Conservation (phyloP, 1,140 invertebrate species). For the Gryllus bimaculatus region DNA sequence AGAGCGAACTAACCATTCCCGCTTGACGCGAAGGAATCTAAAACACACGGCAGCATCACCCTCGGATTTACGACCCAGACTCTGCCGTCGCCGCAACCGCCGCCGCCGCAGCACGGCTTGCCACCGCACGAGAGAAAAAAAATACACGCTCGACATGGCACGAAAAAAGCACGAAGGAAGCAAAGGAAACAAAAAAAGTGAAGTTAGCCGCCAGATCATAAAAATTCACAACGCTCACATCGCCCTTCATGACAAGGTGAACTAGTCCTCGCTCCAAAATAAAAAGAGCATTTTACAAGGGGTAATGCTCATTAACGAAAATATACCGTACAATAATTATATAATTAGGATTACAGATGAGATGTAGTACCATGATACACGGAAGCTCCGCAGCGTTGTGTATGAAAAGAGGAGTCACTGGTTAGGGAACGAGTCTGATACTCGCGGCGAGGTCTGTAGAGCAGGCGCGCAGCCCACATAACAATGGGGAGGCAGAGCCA, state of each 20-base stretch:
- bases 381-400: too few relatives aligned
- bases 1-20: too few relatives aligned
- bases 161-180: background rate
- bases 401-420: too few relatives aligned
- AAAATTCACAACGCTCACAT: background rate
- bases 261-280: background rate
- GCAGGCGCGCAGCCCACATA: too few relatives aligned
- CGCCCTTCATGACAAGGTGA: background rate
- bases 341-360: background rate
- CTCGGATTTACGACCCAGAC: background rate
- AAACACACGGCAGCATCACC: background rate
- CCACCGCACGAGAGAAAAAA: background rate
- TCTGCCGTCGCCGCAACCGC: background rate
- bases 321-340: background rate
- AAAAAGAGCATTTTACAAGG: background rate
- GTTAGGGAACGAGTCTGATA: too few relatives aligned
- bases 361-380: background rate
- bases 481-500: too few relatives aligned
- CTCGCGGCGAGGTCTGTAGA: too few relatives aligned
- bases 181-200: background rate
- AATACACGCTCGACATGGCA: too few relatives aligned
- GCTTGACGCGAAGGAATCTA: too few relatives aligned
- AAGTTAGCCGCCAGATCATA: background rate
- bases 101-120: too few relatives aligned
- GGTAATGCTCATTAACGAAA: background rate